A percentile compares a stretch with the other conserved stretches of the same genome.
phyloP scores from a whole-genome alignment of 2,113 vertebrate genomes.

The Takifugu bimaculatus region DNA sequence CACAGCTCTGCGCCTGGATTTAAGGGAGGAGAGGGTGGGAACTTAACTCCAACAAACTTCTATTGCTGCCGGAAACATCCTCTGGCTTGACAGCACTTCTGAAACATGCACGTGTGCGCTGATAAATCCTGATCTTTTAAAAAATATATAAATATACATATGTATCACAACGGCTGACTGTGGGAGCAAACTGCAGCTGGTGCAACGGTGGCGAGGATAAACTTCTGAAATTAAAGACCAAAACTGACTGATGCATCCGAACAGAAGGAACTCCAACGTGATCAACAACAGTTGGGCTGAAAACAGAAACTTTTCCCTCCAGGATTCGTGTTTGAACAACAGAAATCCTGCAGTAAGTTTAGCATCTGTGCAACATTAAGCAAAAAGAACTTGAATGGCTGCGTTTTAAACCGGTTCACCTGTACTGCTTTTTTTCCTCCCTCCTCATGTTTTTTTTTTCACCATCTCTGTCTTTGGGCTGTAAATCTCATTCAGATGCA shows the following conservation, averaged over 20 bases:
- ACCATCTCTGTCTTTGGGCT: constrained; percentile 60
- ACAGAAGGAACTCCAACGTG: too few relatives aligned
- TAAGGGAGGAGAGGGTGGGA: constrained; percentile 16
- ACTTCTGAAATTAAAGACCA: too few relatives aligned
- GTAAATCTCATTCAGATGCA: constrained; percentile 62
- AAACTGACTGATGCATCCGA: too few relatives aligned
- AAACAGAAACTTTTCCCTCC: too few relatives aligned
- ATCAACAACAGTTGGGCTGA: too few relatives aligned
- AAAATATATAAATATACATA: too few relatives aligned
- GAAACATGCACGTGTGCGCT: too few relatives aligned
- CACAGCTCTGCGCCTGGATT: constrained; percentile 68
- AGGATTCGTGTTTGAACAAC: constrained; percentile 3
- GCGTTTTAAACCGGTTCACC: constrained; percentile 16
- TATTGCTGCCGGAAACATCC: neutral
- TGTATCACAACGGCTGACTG: too few relatives aligned
- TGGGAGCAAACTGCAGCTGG: too few relatives aligned
- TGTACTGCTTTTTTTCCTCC: constrained; percentile 10
- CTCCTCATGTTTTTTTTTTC: constrained; percentile 12
- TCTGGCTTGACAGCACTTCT: too few relatives aligned
- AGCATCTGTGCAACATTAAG: constrained; percentile 42
- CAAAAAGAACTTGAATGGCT: constrained; percentile 43
- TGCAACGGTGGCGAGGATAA: too few relatives aligned
- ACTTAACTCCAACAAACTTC: constrained; percentile 55
- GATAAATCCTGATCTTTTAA: too few relatives aligned
- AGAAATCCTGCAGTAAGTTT: constrained; percentile 44